Conservation (phyloP, 2,113 vertebrate genomes). For the Pelecanoides urinatrix region DNA sequence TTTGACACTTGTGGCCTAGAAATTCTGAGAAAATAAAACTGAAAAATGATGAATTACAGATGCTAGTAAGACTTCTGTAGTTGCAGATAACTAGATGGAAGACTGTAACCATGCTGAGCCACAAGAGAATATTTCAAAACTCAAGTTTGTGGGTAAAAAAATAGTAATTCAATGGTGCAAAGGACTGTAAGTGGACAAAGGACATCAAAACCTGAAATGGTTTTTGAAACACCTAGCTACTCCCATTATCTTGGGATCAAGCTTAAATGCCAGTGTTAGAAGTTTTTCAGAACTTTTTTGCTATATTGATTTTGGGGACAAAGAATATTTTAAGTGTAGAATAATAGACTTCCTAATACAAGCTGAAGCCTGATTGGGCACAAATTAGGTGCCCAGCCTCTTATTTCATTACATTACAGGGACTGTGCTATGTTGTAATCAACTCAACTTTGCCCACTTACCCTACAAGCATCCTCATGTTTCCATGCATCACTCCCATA, state of each 20-base stretch:
- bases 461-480: not conserved
- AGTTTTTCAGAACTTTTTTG: not conserved
- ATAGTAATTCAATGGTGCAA: not conserved
- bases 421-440: not conserved
- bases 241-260: not conserved
- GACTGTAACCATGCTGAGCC: not conserved
- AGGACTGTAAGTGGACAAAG: not conserved
- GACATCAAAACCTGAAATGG: not conserved
- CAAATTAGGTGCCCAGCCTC: not conserved
- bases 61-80: not conserved
- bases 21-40: not conserved
- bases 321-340: not conserved
- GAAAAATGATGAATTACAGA: not conserved
- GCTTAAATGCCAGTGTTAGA: not conserved
- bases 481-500: not conserved
- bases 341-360: not conserved
- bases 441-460: not conserved
- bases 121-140: not conserved
- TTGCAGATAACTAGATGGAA: not conserved
- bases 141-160: not conserved
- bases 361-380: not conserved
- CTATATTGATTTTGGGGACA: not conserved
- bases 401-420: not conserved
- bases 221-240: not conserved
- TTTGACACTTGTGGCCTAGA: not conserved